Evolutionary conservation across 1,140 invertebrate genomes (phyloP).

Genomic region (Panagrolaimus sp.): DNA sequence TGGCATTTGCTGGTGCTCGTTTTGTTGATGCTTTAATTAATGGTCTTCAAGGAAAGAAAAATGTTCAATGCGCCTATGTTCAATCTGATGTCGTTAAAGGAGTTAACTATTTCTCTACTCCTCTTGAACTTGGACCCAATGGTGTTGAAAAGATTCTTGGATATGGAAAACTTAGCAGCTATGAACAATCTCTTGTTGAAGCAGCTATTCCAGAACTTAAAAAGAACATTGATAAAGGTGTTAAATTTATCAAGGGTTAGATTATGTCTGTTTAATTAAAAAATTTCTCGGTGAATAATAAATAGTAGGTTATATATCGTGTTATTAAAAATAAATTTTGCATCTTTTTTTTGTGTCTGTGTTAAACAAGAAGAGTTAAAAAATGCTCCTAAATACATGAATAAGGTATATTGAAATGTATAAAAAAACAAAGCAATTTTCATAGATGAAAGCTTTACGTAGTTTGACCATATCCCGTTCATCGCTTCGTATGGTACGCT

Average conservation of each 20-base stretch:
- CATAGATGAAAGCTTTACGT: no score
- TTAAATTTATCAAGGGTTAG: slow-evolving; percentile 76
- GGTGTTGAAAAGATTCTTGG: slow-evolving; percentile 83
- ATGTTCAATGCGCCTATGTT: slow-evolving; percentile 64
- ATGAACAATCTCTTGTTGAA: slow-evolving; percentile 77
- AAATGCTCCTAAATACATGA: no score
- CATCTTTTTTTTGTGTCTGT: no score
- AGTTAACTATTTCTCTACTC: slow-evolving; percentile 87
- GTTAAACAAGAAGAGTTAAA: no score
- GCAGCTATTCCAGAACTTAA: slow-evolving; percentile 85
- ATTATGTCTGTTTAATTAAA: slow-evolving; percentile 9
- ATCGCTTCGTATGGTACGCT: not conserved
- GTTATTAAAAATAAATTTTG: not conserved
- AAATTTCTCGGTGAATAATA: slow-evolving; percentile 9
- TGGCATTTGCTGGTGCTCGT: slow-evolving; percentile 91
- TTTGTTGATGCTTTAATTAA: slow-evolving; percentile 65
- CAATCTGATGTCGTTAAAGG: slow-evolving; percentile 77
- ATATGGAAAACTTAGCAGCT: slow-evolving; percentile 76
- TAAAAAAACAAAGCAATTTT: no score
- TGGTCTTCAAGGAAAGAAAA: slow-evolving; percentile 53
- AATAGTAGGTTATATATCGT: not conserved
- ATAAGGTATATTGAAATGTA: no score
- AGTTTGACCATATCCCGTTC: no score
- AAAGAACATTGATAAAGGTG: slow-evolving; percentile 89
- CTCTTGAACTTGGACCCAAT: slow-evolving; percentile 77